Conservation (phyloP, 2,888 invertebrate genomes). For the Nudaria mundana region DNA sequence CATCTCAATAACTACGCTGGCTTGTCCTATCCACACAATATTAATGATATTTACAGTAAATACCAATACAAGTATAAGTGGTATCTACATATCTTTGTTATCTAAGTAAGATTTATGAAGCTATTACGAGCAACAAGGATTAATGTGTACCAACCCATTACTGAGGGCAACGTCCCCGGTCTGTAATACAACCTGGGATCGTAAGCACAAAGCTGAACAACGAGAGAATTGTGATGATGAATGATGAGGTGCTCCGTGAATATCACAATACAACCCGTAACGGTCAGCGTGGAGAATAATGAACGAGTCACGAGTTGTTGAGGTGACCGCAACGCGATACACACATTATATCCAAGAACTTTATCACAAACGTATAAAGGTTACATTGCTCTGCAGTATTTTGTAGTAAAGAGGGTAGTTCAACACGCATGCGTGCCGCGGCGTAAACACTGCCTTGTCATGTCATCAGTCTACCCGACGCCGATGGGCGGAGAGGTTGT, state of each 20-base stretch:
- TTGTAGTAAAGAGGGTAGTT: conserved; percentile 45
- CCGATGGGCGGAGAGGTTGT: conserved; percentile 40
- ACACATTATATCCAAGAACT: conserved; percentile 10
- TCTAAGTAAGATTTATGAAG: too few species aligned
- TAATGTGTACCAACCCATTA: too few species aligned
- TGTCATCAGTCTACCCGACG: conserved; percentile 52
- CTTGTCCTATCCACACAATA: too few species aligned
- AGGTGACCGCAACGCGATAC: conserved; percentile 19
- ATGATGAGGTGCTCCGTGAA: conserved; percentile 15
- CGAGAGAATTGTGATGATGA: conserved; percentile 13
- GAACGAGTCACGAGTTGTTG: conserved; percentile 22
- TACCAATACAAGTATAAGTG: too few species aligned
- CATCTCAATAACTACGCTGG: too few species aligned
- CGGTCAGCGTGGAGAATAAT: conserved; percentile 27
- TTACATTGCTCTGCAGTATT: conserved; percentile 13
- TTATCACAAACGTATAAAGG: conserved; percentile 28
- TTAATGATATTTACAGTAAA: too few species aligned
- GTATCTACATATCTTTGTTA: too few species aligned
- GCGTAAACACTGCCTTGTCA: conserved; percentile 61
- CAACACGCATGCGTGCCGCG: conserved; percentile 57
- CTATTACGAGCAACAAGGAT: too few species aligned
- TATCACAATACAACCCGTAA: conserved; percentile 22
- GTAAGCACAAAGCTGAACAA: conserved; percentile 11
- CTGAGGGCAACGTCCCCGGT: conserved; percentile 2
- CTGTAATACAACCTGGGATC: conserved; percentile 8